Conservation (phyloP, 2,888 invertebrate species). For the Lasioglossum morio region DNA sequence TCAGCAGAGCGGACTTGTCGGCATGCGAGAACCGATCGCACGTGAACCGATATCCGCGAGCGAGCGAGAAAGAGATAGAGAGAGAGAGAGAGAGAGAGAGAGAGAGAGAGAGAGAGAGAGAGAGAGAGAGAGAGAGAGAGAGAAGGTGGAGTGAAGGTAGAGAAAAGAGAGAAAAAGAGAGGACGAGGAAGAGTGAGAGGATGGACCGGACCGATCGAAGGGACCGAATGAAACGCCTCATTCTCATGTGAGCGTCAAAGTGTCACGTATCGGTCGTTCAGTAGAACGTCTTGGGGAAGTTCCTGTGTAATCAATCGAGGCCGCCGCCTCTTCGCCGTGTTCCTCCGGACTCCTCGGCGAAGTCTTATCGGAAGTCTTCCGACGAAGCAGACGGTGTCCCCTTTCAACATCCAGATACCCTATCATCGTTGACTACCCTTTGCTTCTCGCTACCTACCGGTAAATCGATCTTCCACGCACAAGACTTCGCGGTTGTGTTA, state of each 20-base stretch:
- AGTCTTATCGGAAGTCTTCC: slow-evolving; percentile 60
- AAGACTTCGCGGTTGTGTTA: slow-evolving; percentile 26
- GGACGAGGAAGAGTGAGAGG: not conserved
- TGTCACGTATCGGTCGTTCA: slow-evolving; percentile 62
- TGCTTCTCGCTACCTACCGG: slow-evolving; percentile 12
- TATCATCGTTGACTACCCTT: slow-evolving; percentile 44
- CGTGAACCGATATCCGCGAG: slow-evolving; percentile 45
- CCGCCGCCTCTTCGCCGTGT: slow-evolving; percentile 16
- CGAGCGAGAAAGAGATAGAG: not conserved
- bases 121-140: not conserved
- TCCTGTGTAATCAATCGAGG: slow-evolving; percentile 62
- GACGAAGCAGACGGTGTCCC: slow-evolving; percentile 47
- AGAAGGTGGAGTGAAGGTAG: not conserved
- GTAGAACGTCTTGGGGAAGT: slow-evolving; percentile 57
- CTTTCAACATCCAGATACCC: slow-evolving; percentile 52
- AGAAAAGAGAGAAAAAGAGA: not conserved
- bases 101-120: not conserved
- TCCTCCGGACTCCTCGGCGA: slow-evolving; percentile 16
- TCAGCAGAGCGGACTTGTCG: slow-evolving; percentile 32
- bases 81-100: not conserved
- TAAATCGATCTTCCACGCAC: slow-evolving; percentile 44
- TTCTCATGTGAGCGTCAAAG: slow-evolving; percentile 54
- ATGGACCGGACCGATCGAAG: slow-evolving; percentile 43
- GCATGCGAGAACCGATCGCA: slow-evolving; percentile 25
- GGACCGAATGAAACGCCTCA: slow-evolving; percentile 44